phyloP scores from a whole-genome alignment of 2,113 vertebrate genomes.

The Halcyon malimbica region DNA sequence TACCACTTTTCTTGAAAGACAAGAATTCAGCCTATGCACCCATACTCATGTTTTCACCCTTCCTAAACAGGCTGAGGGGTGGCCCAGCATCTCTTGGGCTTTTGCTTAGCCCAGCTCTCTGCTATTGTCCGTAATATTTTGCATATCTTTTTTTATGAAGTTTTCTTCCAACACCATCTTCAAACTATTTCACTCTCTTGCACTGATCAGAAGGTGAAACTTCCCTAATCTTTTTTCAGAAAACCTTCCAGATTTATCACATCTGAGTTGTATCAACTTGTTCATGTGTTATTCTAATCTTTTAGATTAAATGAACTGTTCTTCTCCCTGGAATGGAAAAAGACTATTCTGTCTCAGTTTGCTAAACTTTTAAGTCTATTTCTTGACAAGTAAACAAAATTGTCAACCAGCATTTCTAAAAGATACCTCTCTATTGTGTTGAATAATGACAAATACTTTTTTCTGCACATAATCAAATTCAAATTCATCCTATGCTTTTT shows the following conservation, averaged over 20 bases:
- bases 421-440: not conserved
- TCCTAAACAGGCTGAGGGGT: not conserved
- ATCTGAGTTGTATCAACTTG: not conserved
- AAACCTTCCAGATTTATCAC: not conserved
- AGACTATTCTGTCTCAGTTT: not conserved
- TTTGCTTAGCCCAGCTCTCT: not conserved
- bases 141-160: not conserved
- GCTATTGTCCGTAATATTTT: fast-evolving
- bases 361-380: not conserved
- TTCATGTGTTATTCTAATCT: not conserved
- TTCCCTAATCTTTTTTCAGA: not conserved
- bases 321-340: not conserved
- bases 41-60: not conserved
- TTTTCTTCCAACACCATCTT: not conserved
- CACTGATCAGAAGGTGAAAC: not conserved
- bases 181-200: not conserved
- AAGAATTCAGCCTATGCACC: not conserved
- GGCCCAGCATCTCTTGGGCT: not conserved
- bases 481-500: not conserved
- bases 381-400: not conserved
- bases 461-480: not conserved
- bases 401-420: not conserved
- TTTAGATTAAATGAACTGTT: not conserved
- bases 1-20: not conserved
- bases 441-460: not conserved